Evolutionary conservation across 2,113 vertebrate species (phyloP).

Genomic region (Laticauda colubrina): DNA sequence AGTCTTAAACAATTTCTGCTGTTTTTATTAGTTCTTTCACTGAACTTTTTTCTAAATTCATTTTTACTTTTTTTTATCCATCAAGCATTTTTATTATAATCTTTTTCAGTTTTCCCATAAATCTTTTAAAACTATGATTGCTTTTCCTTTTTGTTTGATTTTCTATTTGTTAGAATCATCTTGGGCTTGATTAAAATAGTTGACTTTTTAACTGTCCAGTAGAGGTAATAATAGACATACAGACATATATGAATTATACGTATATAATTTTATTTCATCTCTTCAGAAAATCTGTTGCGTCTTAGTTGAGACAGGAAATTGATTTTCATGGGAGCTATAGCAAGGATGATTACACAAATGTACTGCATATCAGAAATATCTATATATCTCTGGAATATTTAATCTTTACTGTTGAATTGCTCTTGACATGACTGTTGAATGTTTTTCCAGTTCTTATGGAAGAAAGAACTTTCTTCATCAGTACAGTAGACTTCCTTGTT

Average conservation of each 20-base stretch:
- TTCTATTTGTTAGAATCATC: no score
- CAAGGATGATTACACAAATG: not conserved
- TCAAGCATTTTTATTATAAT: no score
- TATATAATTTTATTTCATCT: not conserved
- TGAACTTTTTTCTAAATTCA: no score
- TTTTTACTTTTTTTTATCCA: no score
- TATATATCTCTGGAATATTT: not conserved
- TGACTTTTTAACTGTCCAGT: not conserved
- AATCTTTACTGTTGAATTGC: not conserved
- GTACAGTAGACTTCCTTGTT: not conserved
- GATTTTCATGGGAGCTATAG: not conserved
- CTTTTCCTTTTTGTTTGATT: no score
- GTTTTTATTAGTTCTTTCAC: no score
- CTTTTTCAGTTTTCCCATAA: no score
- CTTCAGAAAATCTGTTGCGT: not conserved
- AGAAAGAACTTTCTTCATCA: not conserved
- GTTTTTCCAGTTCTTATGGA: conserved; percentile 24
- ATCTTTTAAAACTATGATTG: no score
- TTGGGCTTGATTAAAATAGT: no score
- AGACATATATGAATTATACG: not conserved
- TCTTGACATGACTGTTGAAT: not conserved
- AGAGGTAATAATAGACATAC: not conserved
- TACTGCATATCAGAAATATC: not conserved
- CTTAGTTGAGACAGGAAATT: not conserved
- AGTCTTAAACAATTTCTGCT: no score